Percentiles rank a stretch among this genome's conserved stretches.
These are phyloP conservation scores for Lasioglossum lativentre DNA, from an alignment of 2,888 invertebrate species.

Conservation along the genomic window DNA sequence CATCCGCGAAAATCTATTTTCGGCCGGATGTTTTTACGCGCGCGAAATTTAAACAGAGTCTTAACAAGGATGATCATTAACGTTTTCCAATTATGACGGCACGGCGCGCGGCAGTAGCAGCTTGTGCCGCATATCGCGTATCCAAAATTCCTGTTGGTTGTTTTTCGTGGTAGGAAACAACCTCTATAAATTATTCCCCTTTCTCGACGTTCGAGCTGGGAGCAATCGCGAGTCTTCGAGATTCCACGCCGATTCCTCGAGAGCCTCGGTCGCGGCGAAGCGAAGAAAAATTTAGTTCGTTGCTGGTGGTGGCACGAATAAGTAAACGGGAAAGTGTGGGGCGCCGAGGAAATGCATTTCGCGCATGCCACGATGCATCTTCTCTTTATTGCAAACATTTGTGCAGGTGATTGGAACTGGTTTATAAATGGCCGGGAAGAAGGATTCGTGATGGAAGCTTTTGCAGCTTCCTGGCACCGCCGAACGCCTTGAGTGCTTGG, in stretches of 20 bases:
- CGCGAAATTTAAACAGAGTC: constrained; percentile 13
- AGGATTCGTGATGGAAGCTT: constrained; percentile 11
- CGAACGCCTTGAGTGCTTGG: constrained; percentile 10
- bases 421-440: constrained; percentile 28
- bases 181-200: constrained; percentile 47
- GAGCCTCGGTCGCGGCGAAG: constrained; percentile 1
- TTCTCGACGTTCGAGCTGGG: constrained; percentile 21
- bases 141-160: background rate
- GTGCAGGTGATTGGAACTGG: constrained; percentile 13
- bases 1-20: constrained; percentile 8
- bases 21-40: constrained; percentile 13
- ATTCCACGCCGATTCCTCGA: constrained; percentile 49
- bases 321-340: constrained; percentile 10
- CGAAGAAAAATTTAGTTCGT: constrained; percentile 50
- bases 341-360: constrained; percentile 40
- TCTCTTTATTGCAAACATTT: constrained; percentile 35
- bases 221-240: constrained; percentile 26
- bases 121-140: background rate
- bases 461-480: constrained; percentile 4
- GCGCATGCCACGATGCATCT: constrained; percentile 24
- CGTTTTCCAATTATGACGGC: constrained; percentile 43
- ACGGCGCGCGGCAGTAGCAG: no score
- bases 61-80: constrained; percentile 47
- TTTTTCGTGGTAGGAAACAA: background rate
- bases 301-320: constrained; percentile 18